phyloP scores from a whole-genome alignment of 2,888 invertebrate species.

The Macrosoma leucophasiata region DNA sequence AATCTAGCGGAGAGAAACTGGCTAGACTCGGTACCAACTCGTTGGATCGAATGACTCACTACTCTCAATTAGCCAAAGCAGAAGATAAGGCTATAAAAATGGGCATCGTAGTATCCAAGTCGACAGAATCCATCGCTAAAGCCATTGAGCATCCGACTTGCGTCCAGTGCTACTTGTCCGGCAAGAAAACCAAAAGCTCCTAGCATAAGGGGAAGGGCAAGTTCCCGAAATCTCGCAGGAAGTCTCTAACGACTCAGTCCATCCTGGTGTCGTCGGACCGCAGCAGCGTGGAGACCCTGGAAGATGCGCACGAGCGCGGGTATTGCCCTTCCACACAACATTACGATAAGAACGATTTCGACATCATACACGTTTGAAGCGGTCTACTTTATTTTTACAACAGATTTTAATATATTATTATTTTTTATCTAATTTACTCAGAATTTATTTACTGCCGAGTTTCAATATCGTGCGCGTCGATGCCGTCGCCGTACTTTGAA shows the following conservation, averaged over 20 bases:
- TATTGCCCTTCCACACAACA: slow-evolving; percentile 53
- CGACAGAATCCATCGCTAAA: slow-evolving; percentile 71
- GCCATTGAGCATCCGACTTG: slow-evolving; percentile 82
- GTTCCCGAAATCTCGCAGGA: slow-evolving; percentile 72
- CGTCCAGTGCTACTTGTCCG: slow-evolving; percentile 83
- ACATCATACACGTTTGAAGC: slow-evolving; percentile 78
- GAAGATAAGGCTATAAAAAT: slow-evolving; percentile 71
- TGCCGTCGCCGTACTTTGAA: slow-evolving; percentile 2
- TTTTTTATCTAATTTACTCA: slow-evolving; percentile 8
- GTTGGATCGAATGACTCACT: slow-evolving; percentile 64
- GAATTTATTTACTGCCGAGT: slow-evolving; percentile 5
- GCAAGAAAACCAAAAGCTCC: slow-evolving; percentile 76
- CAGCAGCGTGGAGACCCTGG: slow-evolving; percentile 64
- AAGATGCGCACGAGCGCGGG: slow-evolving; percentile 46
- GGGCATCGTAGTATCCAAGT: slow-evolving; percentile 74
- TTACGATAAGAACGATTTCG: slow-evolving; percentile 47
- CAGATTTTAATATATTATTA: slow-evolving; percentile 11
- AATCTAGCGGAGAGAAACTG: slow-evolving; percentile 59
- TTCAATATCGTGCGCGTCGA: background rate
- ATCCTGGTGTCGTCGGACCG: slow-evolving; percentile 60
- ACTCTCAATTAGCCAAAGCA: slow-evolving; percentile 66
- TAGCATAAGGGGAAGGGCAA: slow-evolving; percentile 81
- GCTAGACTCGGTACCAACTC: slow-evolving; percentile 68
- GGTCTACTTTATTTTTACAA: slow-evolving; percentile 7
- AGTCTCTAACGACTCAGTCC: slow-evolving; percentile 49